Base-by-base conservation (phyloP, 2,113 vertebrate species). In the Perca schrenkii region DNA sequence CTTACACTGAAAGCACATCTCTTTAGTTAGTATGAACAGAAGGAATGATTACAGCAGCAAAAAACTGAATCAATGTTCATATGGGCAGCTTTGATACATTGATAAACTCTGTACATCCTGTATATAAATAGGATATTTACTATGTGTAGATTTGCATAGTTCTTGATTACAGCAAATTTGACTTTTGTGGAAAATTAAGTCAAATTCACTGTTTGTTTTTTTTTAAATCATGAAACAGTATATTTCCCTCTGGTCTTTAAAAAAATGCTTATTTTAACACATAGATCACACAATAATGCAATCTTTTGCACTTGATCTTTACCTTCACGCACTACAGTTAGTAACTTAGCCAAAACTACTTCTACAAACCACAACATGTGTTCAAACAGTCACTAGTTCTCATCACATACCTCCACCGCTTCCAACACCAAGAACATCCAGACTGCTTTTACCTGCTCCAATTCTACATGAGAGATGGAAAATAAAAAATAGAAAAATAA, bases 341-440 rank as follows among this genome's bases (percentile, higher is more conserved):
- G 31, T 56, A 15, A 43, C n/a, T 8, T 52, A 56, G n/a, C 2
- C 50, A 34, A 7, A 34, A 52, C 50, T 21, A 5, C 25, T n/a
- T 17, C 28, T 53, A 28, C n/a, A 53, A 63, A 21, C 21, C 17
- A 64, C 40, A 49, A 52, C 43, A 17, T 60, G 14, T 64, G 74
- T 57, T 57, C 14, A 21, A 64, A 43, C 34, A 46, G 61, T 43
- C 53, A 62, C 10, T 34, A 46, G n/a, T 6, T 68, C 57, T 76
- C 3, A 36, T 56, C 67, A 86, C 94, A 43, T 95, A 98, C 97
- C 97, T 96, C 96, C 92, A 85, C 97, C 97, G 86, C 97, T 95
- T 12, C 97, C 97, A 53, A 97, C 66, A 0, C 97, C 97, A 19
- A 98, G 94, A 83, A 97, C 89, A 79, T 95, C 96, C 92, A 98